phyloP scores from a whole-genome alignment of 2,113 vertebrate species.

The Ciconia maguari region DNA sequence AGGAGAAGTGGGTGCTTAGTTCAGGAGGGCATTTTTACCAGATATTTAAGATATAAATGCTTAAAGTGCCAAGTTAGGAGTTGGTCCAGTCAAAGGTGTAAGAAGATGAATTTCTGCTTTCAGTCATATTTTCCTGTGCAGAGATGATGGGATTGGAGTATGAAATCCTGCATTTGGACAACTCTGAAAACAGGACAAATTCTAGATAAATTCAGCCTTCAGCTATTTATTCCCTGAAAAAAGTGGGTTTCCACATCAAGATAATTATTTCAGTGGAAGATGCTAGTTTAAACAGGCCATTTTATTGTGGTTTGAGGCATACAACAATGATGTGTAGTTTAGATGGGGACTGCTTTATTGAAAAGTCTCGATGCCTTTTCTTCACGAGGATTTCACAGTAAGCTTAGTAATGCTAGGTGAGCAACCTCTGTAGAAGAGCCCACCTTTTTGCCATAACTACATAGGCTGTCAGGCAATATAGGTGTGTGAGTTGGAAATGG shows the following conservation, averaged over 20 bases:
- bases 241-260: background rate
- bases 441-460: background rate
- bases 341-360: background rate
- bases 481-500: background rate
- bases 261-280: background rate
- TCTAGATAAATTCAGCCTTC: background rate
- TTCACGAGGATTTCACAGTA: background rate
- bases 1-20: background rate
- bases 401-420: background rate
- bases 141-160: background rate
- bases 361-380: background rate
- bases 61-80: background rate
- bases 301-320: background rate
- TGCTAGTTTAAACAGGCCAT: background rate
- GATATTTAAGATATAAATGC: background rate
- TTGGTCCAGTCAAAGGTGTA: background rate
- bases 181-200: background rate
- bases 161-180: background rate
- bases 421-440: background rate
- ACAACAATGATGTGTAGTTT: background rate
- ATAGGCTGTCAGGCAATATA: background rate
- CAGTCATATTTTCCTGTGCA: background rate
- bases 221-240: background rate
- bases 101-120: background rate
- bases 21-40: background rate